Evolutionary conservation across 2,797 vertebrate genomes (phyloP).

Genomic region (Anomalospiza imberbis): DNA sequence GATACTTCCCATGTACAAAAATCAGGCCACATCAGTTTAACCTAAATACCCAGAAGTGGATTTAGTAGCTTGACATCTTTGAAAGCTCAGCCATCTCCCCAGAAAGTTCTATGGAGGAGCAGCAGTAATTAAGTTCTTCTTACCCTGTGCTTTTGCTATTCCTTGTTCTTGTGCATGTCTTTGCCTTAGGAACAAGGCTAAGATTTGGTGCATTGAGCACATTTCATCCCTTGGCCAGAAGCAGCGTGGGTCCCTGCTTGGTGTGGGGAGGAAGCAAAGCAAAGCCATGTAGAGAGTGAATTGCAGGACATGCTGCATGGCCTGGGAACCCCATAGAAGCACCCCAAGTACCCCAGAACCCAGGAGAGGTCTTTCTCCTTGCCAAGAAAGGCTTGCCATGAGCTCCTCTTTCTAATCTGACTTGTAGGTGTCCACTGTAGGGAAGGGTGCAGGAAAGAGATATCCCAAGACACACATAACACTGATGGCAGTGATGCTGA

Average conservation of each 20-base stretch:
- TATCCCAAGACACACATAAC: background rate
- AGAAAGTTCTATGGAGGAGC: background rate
- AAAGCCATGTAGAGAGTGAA: background rate
- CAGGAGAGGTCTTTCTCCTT: background rate
- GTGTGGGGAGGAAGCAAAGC: background rate
- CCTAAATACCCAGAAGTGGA: background rate
- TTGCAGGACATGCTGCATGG: background rate
- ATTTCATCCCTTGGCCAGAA: background rate
- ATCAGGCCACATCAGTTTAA: background rate
- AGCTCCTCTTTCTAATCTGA: background rate
- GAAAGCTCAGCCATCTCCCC: background rate
- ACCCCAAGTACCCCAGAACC: background rate
- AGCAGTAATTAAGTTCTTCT: background rate
- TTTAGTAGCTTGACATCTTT: background rate
- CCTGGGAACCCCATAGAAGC: background rate
- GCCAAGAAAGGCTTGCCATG: background rate
- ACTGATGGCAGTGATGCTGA: background rate
- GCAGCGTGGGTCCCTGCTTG: background rate
- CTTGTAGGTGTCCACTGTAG: background rate
- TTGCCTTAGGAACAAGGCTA: background rate
- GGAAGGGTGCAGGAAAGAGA: background rate
- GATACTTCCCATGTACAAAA: background rate
- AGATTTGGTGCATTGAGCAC: background rate
- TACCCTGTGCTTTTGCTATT: background rate
- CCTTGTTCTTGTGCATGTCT: background rate